Evolutionary conservation across 2,113 vertebrate species (phyloP).

Genomic region (Tauraco erythrolophus): DNA sequence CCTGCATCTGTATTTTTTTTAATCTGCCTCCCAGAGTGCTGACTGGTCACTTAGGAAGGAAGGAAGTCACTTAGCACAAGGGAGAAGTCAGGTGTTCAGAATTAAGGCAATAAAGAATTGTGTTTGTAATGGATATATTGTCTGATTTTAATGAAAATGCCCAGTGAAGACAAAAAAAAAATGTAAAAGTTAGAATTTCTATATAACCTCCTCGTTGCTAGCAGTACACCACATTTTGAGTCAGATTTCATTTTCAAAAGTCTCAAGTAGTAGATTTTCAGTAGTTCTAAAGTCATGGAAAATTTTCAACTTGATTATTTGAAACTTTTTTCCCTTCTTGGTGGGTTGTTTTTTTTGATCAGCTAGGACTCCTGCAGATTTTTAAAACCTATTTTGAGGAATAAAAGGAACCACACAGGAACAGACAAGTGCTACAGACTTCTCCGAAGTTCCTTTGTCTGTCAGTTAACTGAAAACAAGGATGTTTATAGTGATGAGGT

Average conservation of each 20-base stretch:
- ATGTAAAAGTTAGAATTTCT: neutral
- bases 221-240: fast-evolving
- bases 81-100: neutral
- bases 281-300: neutral
- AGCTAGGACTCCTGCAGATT: neutral
- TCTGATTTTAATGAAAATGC: neutral
- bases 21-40: neutral
- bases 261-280: neutral
- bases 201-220: neutral
- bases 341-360: neutral
- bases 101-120: neutral
- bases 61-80: neutral
- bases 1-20: neutral
- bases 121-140: neutral
- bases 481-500: neutral
- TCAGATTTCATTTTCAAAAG: neutral
- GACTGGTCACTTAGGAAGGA: too few relatives aligned
- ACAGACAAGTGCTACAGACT: neutral
- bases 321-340: neutral
- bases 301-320: neutral
- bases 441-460: neutral
- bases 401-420: neutral
- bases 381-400: neutral
- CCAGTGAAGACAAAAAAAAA: neutral
- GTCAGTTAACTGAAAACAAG: neutral